Base-by-base conservation (phyloP, 2,888 invertebrate species). In the Tinea trinotella region DNA sequence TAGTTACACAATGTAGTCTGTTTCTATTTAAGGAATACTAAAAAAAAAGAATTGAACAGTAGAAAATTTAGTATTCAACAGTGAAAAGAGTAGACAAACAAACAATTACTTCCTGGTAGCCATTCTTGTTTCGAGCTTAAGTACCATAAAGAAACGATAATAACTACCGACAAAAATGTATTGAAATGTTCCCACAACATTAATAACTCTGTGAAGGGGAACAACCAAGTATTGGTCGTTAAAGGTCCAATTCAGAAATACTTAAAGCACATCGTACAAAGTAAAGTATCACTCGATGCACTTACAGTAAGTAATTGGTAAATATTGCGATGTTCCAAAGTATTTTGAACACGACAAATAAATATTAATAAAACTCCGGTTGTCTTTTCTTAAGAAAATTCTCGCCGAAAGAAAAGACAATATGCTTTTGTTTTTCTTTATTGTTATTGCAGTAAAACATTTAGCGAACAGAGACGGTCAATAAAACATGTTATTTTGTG, bases 401-500 rank as follows among this genome's bases (percentile, higher is more conserved):
- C 72, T 67, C 68, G 66, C 66, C 70, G 69, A 66, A 68, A 70
- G 72, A 69, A 64, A 61, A 74, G 70, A 80, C 79, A 78, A 80
- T 83, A 80, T 77, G 72, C 78, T 79, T 82, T 81, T 82, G 79
- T 83, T 77, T 82, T 81, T 85, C 79, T 84, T 84, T 83, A 84
- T 81, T 79, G 80, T 82, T 81, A 84, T 82, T 80, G 73, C 76
- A 71, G 77, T 81, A 76, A 82, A 83, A 76, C 83, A 82, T 84
- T 85, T 83, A 84, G 83, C 74, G 71, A 68, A 70, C 71, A 66
- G 66, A 71, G 66, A 65, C 68, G 68, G 61, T 64, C 73, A 61
- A 83, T 84, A 84, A 85, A 85, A 82, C 79, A 81, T 71, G 71
- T 74, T 82, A 84, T 85, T 85, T 84, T 84, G 84, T 85, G 85